Evolutionary conservation across 1,140 invertebrate species (phyloP), one percentile per base, ranked within the genome.

Genomic region (Metaphire vulgaris): DNA sequence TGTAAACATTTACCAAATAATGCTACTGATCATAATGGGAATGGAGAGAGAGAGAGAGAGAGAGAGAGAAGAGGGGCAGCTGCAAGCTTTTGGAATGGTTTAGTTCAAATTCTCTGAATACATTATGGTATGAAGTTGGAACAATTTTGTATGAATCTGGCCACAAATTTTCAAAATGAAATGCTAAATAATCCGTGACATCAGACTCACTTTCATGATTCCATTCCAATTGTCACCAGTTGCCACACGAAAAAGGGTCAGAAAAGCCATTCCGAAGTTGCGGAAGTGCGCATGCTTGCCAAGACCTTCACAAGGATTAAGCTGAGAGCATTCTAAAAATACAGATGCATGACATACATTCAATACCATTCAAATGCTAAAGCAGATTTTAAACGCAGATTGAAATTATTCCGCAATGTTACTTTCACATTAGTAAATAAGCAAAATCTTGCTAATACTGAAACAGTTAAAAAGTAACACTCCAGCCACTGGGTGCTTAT

Each of bases 181-280:
- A n/a, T n/a, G n/a, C n/a, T n/a, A n/a, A n/a, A n/a, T 56, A 12
- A 56, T 21, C 41, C 41, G 21, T 56, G 41, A 21, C 21, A 56
- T n/a, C 6, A 71, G 15, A 67, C 69, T 77, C 81, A 90, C 90
- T 85, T 99, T 99, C 97, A 99, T 99, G 82, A 99, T 99, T 30
- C 98, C 98, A 87, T 99, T 99, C 98, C 98, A 99, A 87, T 99
- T 99, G 85, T 99, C 98, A 64, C 98, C 97, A 64, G 96, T 99
- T n/a, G 98, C 98, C 15, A 99, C 96, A 74, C 97, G 90, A 87
- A 99, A 99, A 77, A 99, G 89, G 31, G 98, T 99, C 31, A 99
- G 88, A 87, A 99, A 99, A 66, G 98, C 97, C 95, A 99, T 99
- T 65, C 98, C 97, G 89, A 99, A 99, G 86, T 99, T 97, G 80